Percentiles rank a stretch among this genome's conserved stretches.
Conservation (phyloP, 2,888 invertebrate species). For the Tipula lateralis region DNA sequence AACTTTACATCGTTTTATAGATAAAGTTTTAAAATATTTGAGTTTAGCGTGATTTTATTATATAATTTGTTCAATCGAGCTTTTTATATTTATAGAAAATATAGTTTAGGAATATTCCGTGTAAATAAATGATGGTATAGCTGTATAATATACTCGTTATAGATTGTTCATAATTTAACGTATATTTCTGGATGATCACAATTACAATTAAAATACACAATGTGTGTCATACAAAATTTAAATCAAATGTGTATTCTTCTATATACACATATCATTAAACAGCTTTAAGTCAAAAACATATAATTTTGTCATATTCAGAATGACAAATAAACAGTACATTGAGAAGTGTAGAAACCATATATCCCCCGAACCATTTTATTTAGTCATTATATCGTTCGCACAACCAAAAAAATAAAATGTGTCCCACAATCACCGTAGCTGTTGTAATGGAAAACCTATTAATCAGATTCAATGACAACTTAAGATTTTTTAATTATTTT, state of each 20-base stretch:
- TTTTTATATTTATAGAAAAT: background rate
- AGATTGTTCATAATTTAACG: no score
- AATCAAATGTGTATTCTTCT: no score
- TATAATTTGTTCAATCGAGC: background rate
- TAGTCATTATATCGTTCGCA: background rate
- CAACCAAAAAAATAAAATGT: background rate
- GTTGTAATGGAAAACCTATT: background rate
- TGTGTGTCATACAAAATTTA: background rate
- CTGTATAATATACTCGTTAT: background rate
- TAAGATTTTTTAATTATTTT: background rate
- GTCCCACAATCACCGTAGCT: background rate
- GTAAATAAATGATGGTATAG: no score
- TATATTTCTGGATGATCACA: background rate
- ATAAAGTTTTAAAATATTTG: background rate
- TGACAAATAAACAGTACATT: background rate
- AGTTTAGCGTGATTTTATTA: background rate
- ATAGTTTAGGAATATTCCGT: background rate
- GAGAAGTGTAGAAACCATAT: background rate
- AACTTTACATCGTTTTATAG: background rate
- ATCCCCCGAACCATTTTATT: background rate
- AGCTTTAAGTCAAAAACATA: no score
- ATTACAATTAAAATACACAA: background rate
- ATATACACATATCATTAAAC: no score
- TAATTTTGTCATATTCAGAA: background rate
- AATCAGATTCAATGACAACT: background rate